Conservation (phyloP, 1,140 invertebrate genomes). For the Manduca sexta region DNA sequence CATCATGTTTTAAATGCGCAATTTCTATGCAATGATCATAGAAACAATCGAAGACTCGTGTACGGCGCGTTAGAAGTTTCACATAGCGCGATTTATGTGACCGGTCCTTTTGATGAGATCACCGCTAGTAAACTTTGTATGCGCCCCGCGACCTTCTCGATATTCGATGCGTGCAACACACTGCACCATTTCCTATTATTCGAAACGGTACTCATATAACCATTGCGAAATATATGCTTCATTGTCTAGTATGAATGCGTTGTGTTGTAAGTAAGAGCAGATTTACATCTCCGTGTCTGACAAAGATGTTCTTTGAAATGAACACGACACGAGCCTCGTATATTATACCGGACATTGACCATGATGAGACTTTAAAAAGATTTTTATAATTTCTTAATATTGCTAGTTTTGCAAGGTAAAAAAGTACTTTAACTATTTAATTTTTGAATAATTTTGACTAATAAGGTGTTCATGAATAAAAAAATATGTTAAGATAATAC, state of each 20-base stretch:
- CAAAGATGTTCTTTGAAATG: not conserved
- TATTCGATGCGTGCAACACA: conserved; percentile 51
- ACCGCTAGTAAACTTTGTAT: conserved; percentile 60
- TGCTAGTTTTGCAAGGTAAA: too few species aligned
- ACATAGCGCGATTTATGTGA: conserved; percentile 54
- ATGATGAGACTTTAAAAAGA: conserved; percentile 5
- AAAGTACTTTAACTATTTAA: too few species aligned
- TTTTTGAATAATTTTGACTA: too few species aligned
- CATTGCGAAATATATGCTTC: conserved; percentile 59
- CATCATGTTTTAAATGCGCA: conserved; percentile 36
- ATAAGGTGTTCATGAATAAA: not conserved
- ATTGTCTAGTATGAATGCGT: conserved; percentile 43
- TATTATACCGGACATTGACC: too few species aligned
- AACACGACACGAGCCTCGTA: too few species aligned
- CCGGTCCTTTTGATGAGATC: conserved; percentile 70
- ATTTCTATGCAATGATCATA: conserved; percentile 57
- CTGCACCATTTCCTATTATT: conserved; percentile 68
- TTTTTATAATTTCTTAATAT: too few species aligned
- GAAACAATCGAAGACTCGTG: conserved; percentile 46
- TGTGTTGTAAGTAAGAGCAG: conserved; percentile 25
- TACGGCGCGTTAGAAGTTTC: conserved; percentile 49
- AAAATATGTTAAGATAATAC: too few species aligned
- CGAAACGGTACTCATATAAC: conserved; percentile 36
- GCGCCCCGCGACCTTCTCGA: conserved; percentile 57
- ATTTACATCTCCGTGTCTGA: conserved; percentile 14